Base-by-base conservation (phyloP, 1,140 invertebrate species). In the Littorina saxatilis region DNA sequence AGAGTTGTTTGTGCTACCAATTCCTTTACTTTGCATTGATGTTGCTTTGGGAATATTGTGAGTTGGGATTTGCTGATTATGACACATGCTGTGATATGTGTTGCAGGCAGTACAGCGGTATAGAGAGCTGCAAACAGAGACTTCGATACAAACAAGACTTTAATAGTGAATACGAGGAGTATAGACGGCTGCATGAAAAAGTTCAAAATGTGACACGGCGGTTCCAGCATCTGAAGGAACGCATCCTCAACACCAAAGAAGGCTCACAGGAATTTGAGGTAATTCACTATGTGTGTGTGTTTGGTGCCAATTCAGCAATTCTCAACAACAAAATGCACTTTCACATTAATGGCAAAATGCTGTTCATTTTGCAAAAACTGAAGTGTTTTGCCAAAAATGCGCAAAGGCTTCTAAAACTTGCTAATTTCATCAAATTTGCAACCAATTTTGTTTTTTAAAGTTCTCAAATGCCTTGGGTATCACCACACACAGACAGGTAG, bases 61-160 rank as follows among this genome's bases (percentile, higher is more conserved):
- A n/a, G n/a, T n/a, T n/a, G n/a, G n/a, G n/a, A n/a, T n/a, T n/a
- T n/a, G n/a, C n/a, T n/a, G n/a, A n/a, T n/a, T n/a, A n/a, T n/a
- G n/a, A n/a, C n/a, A n/a, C n/a, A n/a, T n/a, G 55, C 55, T 23
- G 35, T 37, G 7, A 17, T 68, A 5, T 68, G 29, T 32, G 47
- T 73, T 73, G 17, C 92, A 98, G 96, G 87, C 94, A 95, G 92
- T 98, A 97, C 91, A 95, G 95, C 82, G 94, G 94, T 84, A 98
- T 98, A 88, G 94, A 92, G 83, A 95, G 93, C 89, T 90, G 93
- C 81, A 95, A 96, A 86, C 96, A 97, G 93, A 94, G 96, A 86
- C 94, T 95, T 82, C 94, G 94, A 86, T 98, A 98, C 93, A 98
- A 97, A 93, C 94, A 95, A 83, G 97, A 98, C 91, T 98, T 98